A percentile compares a stretch with the other conserved stretches of the same genome.
Conservation (phyloP, 1,140 invertebrate species). For the Drosophila lini region DNA sequence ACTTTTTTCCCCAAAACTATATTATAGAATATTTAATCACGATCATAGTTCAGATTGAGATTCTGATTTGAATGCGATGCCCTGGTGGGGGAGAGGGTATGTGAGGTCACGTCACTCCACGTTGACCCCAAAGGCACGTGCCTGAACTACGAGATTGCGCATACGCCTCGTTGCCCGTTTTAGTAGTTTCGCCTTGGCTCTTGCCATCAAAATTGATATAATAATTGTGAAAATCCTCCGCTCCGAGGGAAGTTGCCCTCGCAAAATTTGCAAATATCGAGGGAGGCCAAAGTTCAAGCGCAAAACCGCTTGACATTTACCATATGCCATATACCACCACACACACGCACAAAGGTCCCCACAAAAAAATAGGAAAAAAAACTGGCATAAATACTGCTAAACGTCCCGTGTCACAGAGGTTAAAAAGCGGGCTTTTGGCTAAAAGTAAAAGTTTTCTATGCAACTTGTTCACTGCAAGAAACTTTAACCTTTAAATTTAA, state of each 20-base stretch:
- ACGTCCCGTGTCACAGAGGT: conserved; percentile 23
- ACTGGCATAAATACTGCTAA: conserved; percentile 10
- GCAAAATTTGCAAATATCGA: conserved; percentile 38
- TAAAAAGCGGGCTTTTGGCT: conserved; percentile 12
- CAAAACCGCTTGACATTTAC: conserved; percentile 49
- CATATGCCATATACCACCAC: conserved; percentile 18
- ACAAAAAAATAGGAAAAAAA: not conserved
- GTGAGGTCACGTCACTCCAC: conserved; percentile 28
- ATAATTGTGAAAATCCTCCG: conserved; percentile 43
- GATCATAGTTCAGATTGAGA: not conserved
- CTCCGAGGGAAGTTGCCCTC: conserved; percentile 34
- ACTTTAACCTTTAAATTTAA: not conserved
- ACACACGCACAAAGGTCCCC: conserved; percentile 9
- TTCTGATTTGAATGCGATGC: not conserved
- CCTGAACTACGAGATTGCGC: conserved; percentile 31
- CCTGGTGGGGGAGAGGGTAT: not conserved
- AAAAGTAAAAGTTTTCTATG: conserved; percentile 32
- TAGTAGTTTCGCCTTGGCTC: conserved; percentile 30
- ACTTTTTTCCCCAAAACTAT: not conserved
- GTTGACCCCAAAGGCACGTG: conserved; percentile 43
- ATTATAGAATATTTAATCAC: not conserved
- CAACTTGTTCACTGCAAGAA: not conserved
- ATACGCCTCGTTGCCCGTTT: conserved; percentile 34
- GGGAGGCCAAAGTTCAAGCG: conserved; percentile 49
- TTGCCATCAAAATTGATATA: conserved; percentile 46